Conservation (phyloP, 2,113 vertebrate genomes). For the Rhinoderma darwinii region DNA sequence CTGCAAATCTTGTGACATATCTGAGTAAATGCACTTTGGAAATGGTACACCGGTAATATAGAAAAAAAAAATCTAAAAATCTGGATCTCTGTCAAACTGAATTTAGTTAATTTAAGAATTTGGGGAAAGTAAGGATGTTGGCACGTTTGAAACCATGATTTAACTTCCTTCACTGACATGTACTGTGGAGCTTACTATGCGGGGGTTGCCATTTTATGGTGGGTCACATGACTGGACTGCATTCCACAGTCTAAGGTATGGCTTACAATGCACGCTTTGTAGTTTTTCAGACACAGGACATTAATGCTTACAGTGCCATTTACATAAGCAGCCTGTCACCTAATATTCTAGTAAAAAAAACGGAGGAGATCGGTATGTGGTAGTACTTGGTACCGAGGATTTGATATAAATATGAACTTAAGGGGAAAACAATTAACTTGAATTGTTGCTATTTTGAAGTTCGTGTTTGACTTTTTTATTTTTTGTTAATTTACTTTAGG, state of each 20-base stretch:
- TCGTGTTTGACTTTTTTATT: too few species aligned
- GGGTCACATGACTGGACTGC: conserved; percentile 22
- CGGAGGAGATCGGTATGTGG: not conserved
- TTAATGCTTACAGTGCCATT: not conserved
- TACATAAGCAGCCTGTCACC: not conserved
- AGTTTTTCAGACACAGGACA: not conserved
- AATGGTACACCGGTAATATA: not conserved
- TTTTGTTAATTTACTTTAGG: too few species aligned
- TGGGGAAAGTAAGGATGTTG: not conserved
- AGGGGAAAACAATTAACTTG: too few species aligned
- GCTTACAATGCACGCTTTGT: conserved; percentile 42
- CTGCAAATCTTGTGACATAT: conserved; percentile 18
- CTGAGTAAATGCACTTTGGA: conserved; percentile 22
- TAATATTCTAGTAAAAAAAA: not conserved
- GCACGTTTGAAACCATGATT: not conserved
- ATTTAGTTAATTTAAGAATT: conserved; percentile 4
- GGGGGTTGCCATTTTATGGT: conserved; percentile 21
- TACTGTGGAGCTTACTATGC: not conserved
- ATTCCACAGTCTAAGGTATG: conserved; percentile 52
- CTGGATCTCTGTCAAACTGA: not conserved
- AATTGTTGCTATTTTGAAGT: too few species aligned
- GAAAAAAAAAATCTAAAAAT: conserved; percentile 8
- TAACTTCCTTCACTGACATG: not conserved
- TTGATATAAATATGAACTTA: not conserved
- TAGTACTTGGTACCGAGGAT: not conserved